A percentile compares a stretch with the other conserved stretches of the same genome.
phyloP scores from a whole-genome alignment of 2,888 invertebrate species.

The Colostygia pectinataria region DNA sequence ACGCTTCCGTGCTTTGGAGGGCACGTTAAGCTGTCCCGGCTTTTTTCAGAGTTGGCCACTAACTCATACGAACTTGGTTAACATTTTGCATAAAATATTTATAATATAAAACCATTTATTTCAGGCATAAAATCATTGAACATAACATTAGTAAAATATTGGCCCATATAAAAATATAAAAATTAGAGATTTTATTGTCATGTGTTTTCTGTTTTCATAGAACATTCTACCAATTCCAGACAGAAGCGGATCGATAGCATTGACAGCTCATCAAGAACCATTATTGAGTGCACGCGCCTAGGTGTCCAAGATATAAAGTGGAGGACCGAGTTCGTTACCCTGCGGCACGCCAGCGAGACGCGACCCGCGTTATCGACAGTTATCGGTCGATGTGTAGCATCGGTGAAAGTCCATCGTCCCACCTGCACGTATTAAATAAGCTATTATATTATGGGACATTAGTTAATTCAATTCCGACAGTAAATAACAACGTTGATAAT shows the following conservation, averaged over 20 bases:
- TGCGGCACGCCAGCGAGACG: constrained; percentile 47
- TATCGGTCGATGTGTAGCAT: constrained; percentile 55
- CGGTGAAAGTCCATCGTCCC: constrained; percentile 52
- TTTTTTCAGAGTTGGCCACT: too few species aligned
- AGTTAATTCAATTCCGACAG: background rate
- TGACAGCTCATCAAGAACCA: constrained; percentile 46
- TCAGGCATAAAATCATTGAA: too few species aligned
- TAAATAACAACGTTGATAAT: background rate
- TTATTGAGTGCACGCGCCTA: constrained; percentile 44
- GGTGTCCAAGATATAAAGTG: constrained; percentile 42
- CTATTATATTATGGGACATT: background rate
- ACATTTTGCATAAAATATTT: too few species aligned
- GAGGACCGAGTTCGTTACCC: constrained; percentile 62
- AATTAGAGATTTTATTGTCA: too few species aligned
- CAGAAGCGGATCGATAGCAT: constrained; percentile 44
- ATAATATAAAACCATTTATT: too few species aligned
- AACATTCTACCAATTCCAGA: constrained; percentile 18
- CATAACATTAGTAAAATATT: too few species aligned
- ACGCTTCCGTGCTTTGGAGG: too few species aligned
- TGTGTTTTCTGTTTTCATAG: background rate
- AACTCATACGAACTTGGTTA: too few species aligned
- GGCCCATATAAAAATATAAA: too few species aligned
- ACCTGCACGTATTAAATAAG: constrained; percentile 39
- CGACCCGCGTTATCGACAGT: constrained; percentile 55
- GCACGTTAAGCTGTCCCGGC: too few species aligned